These are phyloP conservation scores for Drosophila vallismaia DNA, from an alignment of 2,888 invertebrate species.

Conservation along the genomic window DNA sequence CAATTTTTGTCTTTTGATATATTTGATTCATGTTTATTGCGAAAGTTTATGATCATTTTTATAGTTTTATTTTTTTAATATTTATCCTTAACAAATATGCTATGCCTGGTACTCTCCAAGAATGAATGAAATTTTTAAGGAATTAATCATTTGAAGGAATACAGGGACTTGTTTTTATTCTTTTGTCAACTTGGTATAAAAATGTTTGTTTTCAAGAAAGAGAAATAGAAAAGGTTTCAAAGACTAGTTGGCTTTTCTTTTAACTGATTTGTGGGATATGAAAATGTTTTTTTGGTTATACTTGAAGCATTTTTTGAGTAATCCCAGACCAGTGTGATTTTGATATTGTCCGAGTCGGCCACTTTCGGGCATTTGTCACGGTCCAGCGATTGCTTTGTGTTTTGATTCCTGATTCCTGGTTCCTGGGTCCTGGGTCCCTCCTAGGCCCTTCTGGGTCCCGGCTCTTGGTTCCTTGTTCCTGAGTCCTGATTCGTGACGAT, in stretches of 20 bases:
- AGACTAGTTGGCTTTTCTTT: neutral
- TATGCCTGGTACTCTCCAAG: no score
- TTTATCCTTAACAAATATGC: no score
- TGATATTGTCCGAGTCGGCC: conserved; percentile 28
- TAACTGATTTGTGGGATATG: neutral
- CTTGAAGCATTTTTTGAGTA: neutral
- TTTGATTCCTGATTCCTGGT: conserved; percentile 1
- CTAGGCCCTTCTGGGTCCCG: neutral
- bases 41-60: no score
- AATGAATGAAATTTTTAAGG: no score
- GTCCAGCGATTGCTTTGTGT: conserved; percentile 63
- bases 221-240: no score
- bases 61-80: no score
- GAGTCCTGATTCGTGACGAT: conserved; percentile 19
- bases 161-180: no score
- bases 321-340: conserved; percentile 20
- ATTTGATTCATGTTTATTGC: no score
- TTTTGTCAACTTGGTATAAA: no score
- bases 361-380: conserved; percentile 54
- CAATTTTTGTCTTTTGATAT: no score
- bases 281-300: neutral
- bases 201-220: no score
- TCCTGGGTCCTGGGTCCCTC: neutral
- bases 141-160: no score
- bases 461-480: neutral